Percentiles rank a stretch among this genome's conserved stretches.
Evolutionary conservation across 1,140 invertebrate species (phyloP).

Genomic region (Cydia amplana): DNA sequence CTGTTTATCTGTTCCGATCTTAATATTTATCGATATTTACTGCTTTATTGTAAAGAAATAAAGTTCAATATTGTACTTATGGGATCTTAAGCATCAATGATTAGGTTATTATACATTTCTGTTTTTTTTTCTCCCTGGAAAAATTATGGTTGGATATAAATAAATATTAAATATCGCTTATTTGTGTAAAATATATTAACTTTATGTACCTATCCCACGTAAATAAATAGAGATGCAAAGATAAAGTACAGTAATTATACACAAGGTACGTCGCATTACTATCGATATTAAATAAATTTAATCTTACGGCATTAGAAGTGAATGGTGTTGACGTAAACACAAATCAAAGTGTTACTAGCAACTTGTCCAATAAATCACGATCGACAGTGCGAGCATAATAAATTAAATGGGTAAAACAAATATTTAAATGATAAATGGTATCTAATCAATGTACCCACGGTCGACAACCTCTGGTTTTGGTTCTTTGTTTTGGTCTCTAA

Average conservation of each 20-base stretch:
- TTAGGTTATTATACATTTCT: background rate
- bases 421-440: slow-evolving; percentile 23
- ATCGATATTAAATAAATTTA: background rate
- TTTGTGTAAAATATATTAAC: too few relatives aligned
- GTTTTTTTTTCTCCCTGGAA: background rate
- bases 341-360: slow-evolving; percentile 2
- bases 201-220: too few relatives aligned
- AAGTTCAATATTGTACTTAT: background rate
- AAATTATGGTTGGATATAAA: background rate
- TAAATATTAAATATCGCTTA: too few relatives aligned
- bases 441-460: slow-evolving; percentile 16
- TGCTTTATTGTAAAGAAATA: background rate
- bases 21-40: background rate
- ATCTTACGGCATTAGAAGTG: slow-evolving; percentile 9
- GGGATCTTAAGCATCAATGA: background rate
- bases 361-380: slow-evolving; percentile 22
- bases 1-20: background rate
- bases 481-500: too few relatives aligned
- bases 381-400: background rate
- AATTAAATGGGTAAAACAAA: slow-evolving; percentile 24
- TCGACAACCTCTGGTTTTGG: background rate
- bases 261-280: background rate
- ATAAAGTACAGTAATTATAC: too few relatives aligned
- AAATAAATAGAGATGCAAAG: too few relatives aligned
- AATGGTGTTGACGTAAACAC: slow-evolving; percentile 11